A percentile compares a stretch with the other conserved stretches of the same genome.
Evolutionary conservation across 2,888 invertebrate species (phyloP).

Genomic region (Limnephilus marmoratus): DNA sequence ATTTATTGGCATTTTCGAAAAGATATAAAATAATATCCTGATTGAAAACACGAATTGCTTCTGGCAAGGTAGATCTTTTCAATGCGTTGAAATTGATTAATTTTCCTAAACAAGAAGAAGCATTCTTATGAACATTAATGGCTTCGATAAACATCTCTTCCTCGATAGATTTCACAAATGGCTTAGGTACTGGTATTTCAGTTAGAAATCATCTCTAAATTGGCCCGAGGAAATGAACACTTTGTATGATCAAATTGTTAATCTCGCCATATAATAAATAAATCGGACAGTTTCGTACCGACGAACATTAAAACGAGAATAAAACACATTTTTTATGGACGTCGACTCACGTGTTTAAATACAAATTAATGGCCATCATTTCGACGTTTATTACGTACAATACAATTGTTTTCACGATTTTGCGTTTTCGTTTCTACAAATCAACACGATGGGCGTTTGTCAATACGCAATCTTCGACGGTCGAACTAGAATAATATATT

Average conservation of each 20-base stretch:
- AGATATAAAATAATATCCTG: background rate
- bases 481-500: background rate
- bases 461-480: constrained; percentile 11
- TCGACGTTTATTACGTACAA: constrained; percentile 30
- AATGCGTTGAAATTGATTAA: constrained; percentile 2
- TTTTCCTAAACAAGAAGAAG: background rate
- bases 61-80: constrained; percentile 2
- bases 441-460: constrained; percentile 38
- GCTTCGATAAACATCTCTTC: constrained; percentile 37
- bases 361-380: constrained; percentile 49
- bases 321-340: constrained; percentile 36
- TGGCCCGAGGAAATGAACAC: constrained; percentile 27
- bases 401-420: constrained; percentile 47
- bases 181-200: constrained; percentile 11
- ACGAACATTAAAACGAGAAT: constrained; percentile 3
- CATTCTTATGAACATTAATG: background rate
- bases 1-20: background rate
- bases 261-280: constrained; percentile 40
- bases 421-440: constrained; percentile 21
- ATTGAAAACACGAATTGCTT: constrained; percentile 2
- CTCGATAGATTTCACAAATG: constrained; percentile 37
- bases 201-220: constrained; percentile 34
- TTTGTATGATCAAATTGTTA: constrained; percentile 44
- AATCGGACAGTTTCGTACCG: constrained; percentile 12
- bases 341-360: constrained; percentile 37